phyloP scores from a whole-genome alignment of 2,888 invertebrate species.

The Thereva nobilitata region DNA sequence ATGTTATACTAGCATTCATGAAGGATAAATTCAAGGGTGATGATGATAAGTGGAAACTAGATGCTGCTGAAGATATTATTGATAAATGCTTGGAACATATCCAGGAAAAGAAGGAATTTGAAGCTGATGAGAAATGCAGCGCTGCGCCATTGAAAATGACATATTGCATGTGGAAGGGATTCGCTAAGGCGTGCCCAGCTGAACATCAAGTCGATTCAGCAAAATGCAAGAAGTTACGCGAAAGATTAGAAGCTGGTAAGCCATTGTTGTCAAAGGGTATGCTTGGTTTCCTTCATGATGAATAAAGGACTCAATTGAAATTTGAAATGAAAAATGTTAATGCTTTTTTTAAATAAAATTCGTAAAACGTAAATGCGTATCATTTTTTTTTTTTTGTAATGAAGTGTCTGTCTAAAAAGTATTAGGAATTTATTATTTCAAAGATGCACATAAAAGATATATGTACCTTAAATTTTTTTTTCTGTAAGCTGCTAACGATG shows the following conservation, averaged over 20 bases:
- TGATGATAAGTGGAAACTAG: conserved; percentile 43
- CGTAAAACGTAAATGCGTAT: no score
- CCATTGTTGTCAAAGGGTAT: conserved; percentile 18
- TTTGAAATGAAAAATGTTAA: no score
- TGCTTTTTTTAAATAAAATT: no score
- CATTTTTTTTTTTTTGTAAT: no score
- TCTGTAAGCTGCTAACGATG: no score
- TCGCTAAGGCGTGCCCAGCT: conserved; percentile 45
- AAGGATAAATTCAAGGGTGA: conserved; percentile 40
- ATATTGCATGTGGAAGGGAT: conserved; percentile 46
- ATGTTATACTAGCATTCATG: conserved; percentile 41
- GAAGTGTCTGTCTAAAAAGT: no score
- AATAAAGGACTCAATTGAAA: no score
- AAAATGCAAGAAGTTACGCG: conserved; percentile 46
- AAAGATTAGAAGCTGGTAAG: conserved; percentile 44
- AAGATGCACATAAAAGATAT: no score
- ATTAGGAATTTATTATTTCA: no score
- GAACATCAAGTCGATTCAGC: conserved; percentile 44
- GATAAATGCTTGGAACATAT: conserved; percentile 44
- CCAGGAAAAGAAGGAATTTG: conserved; percentile 26
- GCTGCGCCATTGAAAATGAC: conserved; percentile 44
- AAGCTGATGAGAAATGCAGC: conserved; percentile 42
- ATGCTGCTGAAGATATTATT: conserved; percentile 43
- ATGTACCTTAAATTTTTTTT: no score
- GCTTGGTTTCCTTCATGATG: no score